Percentiles rank a stretch among this genome's conserved stretches.
phyloP scores from a whole-genome alignment of 2,888 invertebrate genomes.

The Pyrrhosoma nymphula region DNA sequence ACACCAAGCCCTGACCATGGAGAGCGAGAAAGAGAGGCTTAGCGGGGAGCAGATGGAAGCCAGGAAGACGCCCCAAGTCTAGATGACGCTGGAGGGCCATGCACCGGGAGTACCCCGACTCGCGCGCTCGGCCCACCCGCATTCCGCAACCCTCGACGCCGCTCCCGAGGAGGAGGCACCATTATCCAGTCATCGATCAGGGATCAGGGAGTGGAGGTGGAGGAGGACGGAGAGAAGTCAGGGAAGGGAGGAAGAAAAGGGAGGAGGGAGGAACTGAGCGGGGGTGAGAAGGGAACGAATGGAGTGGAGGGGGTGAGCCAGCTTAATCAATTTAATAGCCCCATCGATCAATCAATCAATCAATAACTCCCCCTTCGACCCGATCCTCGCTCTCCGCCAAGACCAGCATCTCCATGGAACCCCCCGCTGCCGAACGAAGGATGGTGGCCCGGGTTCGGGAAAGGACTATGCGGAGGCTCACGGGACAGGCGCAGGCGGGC shows the following conservation, averaged over 20 bases:
- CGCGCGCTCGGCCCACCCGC: not conserved
- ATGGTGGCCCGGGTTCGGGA: not conserved
- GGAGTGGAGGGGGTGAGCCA: not conserved
- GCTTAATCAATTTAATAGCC: constrained; percentile 66
- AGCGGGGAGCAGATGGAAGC: not conserved
- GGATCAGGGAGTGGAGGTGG: not conserved
- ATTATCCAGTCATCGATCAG: constrained; percentile 65
- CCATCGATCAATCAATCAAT: constrained; percentile 64
- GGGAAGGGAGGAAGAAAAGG: not conserved
- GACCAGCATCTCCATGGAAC: not conserved
- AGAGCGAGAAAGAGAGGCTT: not conserved
- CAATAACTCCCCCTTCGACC: not conserved
- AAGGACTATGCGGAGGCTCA: not conserved
- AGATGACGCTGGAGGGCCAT: not conserved
- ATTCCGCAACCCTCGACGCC: constrained; percentile 10
- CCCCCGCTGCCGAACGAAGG: not conserved
- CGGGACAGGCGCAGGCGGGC: not conserved
- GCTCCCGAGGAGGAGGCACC: constrained; percentile 22
- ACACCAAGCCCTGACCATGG: not conserved
- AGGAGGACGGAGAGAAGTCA: not conserved
- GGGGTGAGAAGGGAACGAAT: not conserved
- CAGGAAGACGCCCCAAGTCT: not conserved
- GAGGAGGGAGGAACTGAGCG: not conserved
- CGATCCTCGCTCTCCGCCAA: not conserved
- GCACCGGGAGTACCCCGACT: not conserved